These are phyloP conservation scores for human (Homo sapiens) DNA, from an alignment of 2,113 vertebrate genomes.

Conservation along the genomic window DNA sequence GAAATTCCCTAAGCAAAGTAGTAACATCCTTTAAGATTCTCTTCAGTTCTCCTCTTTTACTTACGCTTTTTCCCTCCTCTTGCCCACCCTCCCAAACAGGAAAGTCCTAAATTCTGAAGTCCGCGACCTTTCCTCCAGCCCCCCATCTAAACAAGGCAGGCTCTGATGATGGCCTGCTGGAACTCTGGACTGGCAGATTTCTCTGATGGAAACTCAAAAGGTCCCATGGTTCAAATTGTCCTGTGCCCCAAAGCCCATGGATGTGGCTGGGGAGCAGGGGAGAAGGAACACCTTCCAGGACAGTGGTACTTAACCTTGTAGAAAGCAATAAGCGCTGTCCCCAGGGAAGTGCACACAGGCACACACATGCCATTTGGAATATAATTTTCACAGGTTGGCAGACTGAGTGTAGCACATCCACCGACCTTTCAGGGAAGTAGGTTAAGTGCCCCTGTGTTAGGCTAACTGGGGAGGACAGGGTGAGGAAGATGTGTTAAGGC, in stretches of 20 bases:
- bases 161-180: not conserved
- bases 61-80: not conserved
- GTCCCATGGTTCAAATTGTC: not conserved
- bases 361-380: not conserved
- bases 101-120: not conserved
- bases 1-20: not conserved
- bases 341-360: not conserved
- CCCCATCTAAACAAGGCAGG: not conserved
- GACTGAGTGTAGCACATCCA: no score
- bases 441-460: not conserved
- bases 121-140: not conserved
- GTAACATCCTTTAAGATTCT: not conserved
- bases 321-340: not conserved
- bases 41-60: not conserved
- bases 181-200: not conserved
- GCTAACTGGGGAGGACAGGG: not conserved
- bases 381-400: not conserved
- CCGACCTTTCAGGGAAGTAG: not conserved
- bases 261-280: not conserved
- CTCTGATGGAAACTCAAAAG: not conserved
- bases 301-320: not conserved
- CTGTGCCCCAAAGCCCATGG: not conserved
- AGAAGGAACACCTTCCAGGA: not conserved
- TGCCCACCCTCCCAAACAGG: not conserved
- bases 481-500: no score